Base-by-base conservation (phyloP, 2,888 invertebrate species). In the Volucella inflata region DNA sequence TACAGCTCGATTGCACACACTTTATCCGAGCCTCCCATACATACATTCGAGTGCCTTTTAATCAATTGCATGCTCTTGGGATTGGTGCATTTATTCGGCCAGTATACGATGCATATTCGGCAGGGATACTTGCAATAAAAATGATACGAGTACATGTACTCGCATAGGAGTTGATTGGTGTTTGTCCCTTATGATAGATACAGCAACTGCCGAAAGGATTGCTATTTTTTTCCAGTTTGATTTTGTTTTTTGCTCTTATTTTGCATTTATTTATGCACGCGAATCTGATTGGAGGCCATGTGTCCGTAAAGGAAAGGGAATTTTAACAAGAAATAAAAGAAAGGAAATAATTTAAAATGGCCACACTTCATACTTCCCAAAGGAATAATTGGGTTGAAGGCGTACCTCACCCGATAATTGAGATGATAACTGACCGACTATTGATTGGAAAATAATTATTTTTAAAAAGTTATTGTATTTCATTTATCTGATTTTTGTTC, bases 31-130 rank as follows among this genome's bases (percentile, higher is more conserved):
- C 48, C 30, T 2, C 46, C 17, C 57, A 57, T 48, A 62, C 38
- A 60, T 17, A 59, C 17, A 17, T 16, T 60, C 62, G 17, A 14
- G 50, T 65, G n/a, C 40, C 30, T 46, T 17, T 40, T 72, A 60
- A 70, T 67, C n/a, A 82, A 77, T 60, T 82, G 82, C 82, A 82
- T 82, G 71, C 53, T 71, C 71, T 53, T 65, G 70, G 82, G 82
- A 82, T 82, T 83, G 83, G 83, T 83, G 83, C 83, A 83, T 74
- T 77, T 64, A 38, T 36, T 78, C 21, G 36, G 14, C 50, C 64
- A 57, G 62, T 81, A 46, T 67, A 57, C n/a, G 65, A 62, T 78
- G 72, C 78, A 78, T 65, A 78, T 59, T 48, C 48, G 42, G 17
- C 72, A 72, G 60, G 62, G 55, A 79, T 74, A 62, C 40, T 46